Base-by-base conservation (phyloP, 2,113 vertebrate species). In the Corythoichthys haematopterus region DNA sequence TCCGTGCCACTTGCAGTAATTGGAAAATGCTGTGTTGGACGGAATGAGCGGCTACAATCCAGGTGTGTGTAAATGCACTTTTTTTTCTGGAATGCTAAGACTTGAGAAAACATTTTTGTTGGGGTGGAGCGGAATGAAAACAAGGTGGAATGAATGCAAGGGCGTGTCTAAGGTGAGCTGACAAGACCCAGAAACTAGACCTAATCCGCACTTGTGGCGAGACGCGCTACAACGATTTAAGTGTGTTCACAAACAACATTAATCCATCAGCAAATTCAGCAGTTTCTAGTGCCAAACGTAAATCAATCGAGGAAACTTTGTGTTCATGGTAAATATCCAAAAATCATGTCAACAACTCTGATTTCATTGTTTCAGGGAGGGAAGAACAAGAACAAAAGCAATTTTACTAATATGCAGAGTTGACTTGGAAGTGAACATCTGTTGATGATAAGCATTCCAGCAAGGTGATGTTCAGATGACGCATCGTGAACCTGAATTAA, bases 121-220 rank as follows among this genome's bases (percentile, higher is more conserved):
- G 68, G 70, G 78, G 79, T 78, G 77, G 80, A 84, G 86, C 80
- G 87, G 83, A 89, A 89, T 80, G 82, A 90, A 90, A 91, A 91
- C 84, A 90, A 84, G 78, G 52, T 72, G 73, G 81, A 86, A 89
- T 91, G 88, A 91, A 90, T 90, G 85, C 82, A 85, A 71, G 59
- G 59, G 65, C 20, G 47, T 68, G 82, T 84, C 83, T 80, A 47
- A 83, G 82, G 79, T 88, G 80, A 87, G 84, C 80, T 88, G 89
- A 90, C 81, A 80, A 85, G 84, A 88, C 83, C 88, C 86, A 89
- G 84, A 82, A 82, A 74, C 79, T 82, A 79, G 77, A 74, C 57
- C 80, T 85, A 82, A 90, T 88, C 78, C 87, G 62, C 74, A 68
- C 78, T 59, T 46, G 71, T 45, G 9, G 64, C 57, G 69, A 51